Percentiles rank a stretch among this genome's conserved stretches.
phyloP scores from a whole-genome alignment of 2,797 vertebrate genomes.

The Bryconaethiops microstoma region DNA sequence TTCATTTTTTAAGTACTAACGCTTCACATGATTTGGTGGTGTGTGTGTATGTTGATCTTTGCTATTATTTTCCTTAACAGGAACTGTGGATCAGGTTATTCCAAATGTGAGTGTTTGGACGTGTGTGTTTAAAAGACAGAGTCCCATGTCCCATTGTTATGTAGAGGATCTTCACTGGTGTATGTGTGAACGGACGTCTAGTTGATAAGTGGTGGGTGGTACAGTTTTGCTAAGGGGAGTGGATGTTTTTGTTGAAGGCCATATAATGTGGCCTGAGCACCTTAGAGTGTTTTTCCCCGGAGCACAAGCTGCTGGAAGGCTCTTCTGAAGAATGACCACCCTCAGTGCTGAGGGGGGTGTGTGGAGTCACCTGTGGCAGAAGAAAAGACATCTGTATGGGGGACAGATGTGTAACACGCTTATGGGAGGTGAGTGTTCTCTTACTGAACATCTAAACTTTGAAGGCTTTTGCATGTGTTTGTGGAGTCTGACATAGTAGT shows the following conservation, averaged over 20 bases:
- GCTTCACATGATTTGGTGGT: background rate
- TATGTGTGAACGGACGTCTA: constrained; percentile 16
- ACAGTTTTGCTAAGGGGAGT: constrained; percentile 24
- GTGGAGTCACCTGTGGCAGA: constrained; percentile 58
- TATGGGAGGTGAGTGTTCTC: constrained; percentile 72
- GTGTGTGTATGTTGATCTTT: background rate
- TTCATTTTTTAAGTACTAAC: background rate
- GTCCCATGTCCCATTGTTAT: constrained; percentile 22
- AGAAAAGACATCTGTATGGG: constrained; percentile 61
- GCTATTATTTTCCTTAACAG: background rate
- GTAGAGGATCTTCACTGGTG: constrained; percentile 28
- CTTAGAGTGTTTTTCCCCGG: background rate
- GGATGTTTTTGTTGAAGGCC: constrained; percentile 43
- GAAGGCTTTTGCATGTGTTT: background rate
- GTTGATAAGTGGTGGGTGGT: constrained; percentile 53
- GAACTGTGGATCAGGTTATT: background rate
- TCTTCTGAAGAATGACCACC: constrained; percentile 64
- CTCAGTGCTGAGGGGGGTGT: constrained; percentile 55
- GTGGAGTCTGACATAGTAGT: background rate
- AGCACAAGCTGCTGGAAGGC: background rate
- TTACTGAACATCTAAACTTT: background rate
- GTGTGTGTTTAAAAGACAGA: background rate
- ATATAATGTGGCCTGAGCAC: constrained; percentile 30
- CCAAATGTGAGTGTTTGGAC: background rate
- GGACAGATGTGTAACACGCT: constrained; percentile 71